Percentiles rank a stretch among this genome's conserved stretches.
phyloP scores from a whole-genome alignment of 2,113 vertebrate species.

The Ptychochromis oligacanthus region DNA sequence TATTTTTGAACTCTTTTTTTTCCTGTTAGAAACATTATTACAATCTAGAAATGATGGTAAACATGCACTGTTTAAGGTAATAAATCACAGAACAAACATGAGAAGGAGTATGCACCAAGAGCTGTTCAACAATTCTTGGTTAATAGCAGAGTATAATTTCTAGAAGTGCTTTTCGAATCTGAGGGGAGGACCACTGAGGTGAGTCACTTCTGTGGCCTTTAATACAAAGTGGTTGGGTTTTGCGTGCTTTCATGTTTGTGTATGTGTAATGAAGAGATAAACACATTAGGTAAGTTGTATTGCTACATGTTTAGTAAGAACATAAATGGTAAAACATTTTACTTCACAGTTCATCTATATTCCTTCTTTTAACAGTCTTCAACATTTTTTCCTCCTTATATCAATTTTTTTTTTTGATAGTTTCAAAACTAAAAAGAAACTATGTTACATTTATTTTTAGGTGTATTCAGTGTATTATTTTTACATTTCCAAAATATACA shows the following conservation, averaged over 20 bases:
- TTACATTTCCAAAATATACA: background rate
- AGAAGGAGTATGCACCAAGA: no score
- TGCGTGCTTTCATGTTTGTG: background rate
- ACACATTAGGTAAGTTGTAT: background rate
- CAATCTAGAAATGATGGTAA: background rate
- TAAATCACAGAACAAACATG: background rate
- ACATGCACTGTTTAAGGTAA: background rate
- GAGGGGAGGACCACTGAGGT: background rate
- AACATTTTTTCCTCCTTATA: background rate
- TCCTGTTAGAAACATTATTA: background rate
- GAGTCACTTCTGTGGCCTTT: background rate
- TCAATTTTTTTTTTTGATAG: background rate
- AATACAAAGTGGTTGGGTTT: background rate
- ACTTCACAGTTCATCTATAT: background rate
- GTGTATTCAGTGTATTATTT: background rate
- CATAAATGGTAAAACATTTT: background rate
- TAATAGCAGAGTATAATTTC: background rate
- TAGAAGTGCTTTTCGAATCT: background rate
- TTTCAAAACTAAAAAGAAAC: background rate
- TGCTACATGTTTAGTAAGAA: background rate
- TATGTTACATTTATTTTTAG: background rate
- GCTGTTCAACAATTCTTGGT: no score
- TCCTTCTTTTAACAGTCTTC: background rate
- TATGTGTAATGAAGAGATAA: background rate
- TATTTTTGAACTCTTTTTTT: background rate